phyloP scores from a whole-genome alignment of 1,140 invertebrate species.

The Drosophila gunungcola region DNA sequence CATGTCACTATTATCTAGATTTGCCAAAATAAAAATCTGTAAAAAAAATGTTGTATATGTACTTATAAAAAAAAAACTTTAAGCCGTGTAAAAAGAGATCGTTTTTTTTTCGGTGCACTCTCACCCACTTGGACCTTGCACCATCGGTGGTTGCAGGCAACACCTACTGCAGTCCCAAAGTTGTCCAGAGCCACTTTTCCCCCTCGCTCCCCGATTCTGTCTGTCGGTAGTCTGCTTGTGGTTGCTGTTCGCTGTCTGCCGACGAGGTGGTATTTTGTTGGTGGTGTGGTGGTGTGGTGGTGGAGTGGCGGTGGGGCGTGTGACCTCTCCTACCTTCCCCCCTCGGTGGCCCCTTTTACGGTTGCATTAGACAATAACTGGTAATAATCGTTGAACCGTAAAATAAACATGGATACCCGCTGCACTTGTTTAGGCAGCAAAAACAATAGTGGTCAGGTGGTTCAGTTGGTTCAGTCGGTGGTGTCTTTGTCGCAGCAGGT shows the following conservation, averaged over 20 bases:
- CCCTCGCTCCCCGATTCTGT: conserved; percentile 17
- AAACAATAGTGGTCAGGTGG: conserved; percentile 61
- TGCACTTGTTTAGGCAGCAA: conserved; percentile 79
- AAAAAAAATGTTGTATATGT: too few species aligned
- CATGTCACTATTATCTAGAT: too few species aligned
- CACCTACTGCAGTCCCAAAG: conserved; percentile 58
- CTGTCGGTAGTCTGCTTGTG: conserved; percentile 45
- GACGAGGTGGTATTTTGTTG: conserved; percentile 3
- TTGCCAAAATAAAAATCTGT: too few species aligned
- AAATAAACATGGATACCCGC: conserved; percentile 81
- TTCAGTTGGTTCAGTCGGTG: conserved; percentile 50
- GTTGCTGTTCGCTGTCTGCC: conserved; percentile 47
- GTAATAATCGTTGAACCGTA: conserved; percentile 83
- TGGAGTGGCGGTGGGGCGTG: conserved; percentile 26
- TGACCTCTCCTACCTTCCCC: conserved; percentile 18
- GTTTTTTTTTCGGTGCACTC: conserved; percentile 22
- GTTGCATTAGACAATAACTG: conserved; percentile 80
- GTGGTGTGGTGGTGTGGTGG: conserved; percentile 11
- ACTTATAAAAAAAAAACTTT: too few species aligned
- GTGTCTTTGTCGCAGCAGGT: conserved; percentile 60
- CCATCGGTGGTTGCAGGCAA: conserved; percentile 65
- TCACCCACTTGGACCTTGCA: conserved; percentile 48
- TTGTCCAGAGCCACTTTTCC: conserved; percentile 26
- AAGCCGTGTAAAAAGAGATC: too few species aligned
- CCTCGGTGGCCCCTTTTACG: conserved; percentile 62